phyloP scores from a whole-genome alignment of 2,888 invertebrate species.

The Tipula helvola region DNA sequence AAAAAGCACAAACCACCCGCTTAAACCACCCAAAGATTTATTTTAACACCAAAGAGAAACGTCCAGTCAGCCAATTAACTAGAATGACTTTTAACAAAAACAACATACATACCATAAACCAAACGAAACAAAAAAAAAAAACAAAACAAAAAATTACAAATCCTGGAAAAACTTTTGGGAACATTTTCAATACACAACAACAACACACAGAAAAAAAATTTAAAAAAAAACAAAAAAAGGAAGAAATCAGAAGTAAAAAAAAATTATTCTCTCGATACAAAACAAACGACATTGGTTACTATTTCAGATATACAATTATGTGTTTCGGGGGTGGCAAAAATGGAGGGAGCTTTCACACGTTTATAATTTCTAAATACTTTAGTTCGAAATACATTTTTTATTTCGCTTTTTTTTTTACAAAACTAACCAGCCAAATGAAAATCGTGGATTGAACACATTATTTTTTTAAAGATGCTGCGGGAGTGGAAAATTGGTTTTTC shows the following conservation, averaged over 20 bases:
- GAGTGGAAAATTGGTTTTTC: background rate
- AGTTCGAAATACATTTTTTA: background rate
- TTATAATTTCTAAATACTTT: background rate
- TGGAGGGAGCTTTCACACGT: background rate
- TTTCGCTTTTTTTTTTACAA: background rate
- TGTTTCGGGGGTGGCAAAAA: background rate
- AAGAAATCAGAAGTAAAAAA: background rate
- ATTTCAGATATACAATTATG: background rate
- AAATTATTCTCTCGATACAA: background rate
- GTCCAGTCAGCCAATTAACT: constrained; percentile 9
- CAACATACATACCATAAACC: background rate
- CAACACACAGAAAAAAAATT: background rate
- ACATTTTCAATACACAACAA: background rate
- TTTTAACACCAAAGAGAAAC: background rate
- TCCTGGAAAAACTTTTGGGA: background rate
- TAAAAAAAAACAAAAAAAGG: background rate
- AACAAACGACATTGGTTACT: background rate
- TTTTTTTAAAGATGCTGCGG: background rate
- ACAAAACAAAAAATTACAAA: background rate
- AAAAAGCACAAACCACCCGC: background rate
- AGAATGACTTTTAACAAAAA: constrained; percentile 5
- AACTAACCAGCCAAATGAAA: background rate
- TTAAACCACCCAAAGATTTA: background rate
- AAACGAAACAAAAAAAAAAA: background rate
- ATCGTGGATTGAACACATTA: background rate